Percentiles rank a stretch among this genome's conserved stretches.
These are phyloP conservation scores for Drosophila novamexicana DNA, from an alignment of 1,140 invertebrate species.

Conservation along the genomic window DNA sequence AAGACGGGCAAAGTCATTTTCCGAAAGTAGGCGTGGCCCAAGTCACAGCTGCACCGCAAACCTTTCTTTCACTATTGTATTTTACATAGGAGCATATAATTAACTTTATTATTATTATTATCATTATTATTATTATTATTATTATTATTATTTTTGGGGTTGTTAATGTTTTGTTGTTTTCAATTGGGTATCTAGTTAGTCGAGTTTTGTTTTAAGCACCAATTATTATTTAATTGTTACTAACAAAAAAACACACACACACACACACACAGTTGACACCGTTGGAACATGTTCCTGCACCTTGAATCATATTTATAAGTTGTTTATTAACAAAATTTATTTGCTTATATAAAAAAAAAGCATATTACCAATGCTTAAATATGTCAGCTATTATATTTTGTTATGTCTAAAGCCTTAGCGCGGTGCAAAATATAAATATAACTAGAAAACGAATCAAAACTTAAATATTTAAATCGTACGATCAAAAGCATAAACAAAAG, in stretches of 20 bases:
- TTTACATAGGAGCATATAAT: conserved; percentile 1
- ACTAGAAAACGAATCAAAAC: conserved; percentile 17
- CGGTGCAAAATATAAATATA: conserved; percentile 31
- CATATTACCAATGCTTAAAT: conserved; percentile 18
- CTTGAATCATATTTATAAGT: conserved; percentile 56
- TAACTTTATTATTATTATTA: conserved; percentile 31
- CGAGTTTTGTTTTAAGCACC: conserved; percentile 58
- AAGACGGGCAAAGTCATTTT: conserved; percentile 82
- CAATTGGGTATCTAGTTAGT: conserved; percentile 39
- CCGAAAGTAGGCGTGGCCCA: conserved; percentile 57
- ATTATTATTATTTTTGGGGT: conserved; percentile 51
- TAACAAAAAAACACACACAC: conserved; percentile 52
- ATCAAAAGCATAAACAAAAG: conserved; percentile 30
- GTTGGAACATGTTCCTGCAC: conserved; percentile 77
- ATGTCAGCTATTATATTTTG: conserved; percentile 17
- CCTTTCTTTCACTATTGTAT: conserved; percentile 27
- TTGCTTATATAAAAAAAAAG: not conserved
- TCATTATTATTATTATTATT: conserved; percentile 29
- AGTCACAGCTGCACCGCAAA: conserved; percentile 15
- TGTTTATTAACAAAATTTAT: conserved; percentile 6
- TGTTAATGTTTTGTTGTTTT: conserved; percentile 70
- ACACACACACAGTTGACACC: conserved; percentile 39
- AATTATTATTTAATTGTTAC: conserved; percentile 64
- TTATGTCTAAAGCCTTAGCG: conserved; percentile 11
- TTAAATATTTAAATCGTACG: conserved; percentile 9